Percentiles rank a stretch among this genome's conserved stretches.
Conservation (phyloP, 1,140 invertebrate genomes). For the Camponotus vicinus region DNA sequence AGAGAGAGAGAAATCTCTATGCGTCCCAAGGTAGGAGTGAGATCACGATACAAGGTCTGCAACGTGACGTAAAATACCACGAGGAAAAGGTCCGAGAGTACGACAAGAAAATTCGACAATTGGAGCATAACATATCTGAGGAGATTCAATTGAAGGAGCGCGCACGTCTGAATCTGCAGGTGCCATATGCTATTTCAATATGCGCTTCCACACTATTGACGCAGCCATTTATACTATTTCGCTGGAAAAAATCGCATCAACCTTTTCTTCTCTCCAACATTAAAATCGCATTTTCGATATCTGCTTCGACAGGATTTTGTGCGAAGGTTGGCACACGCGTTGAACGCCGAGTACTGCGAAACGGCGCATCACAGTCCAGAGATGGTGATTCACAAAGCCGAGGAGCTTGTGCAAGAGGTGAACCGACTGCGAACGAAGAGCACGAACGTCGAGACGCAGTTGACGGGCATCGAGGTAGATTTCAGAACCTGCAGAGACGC, state of each 20-base stretch:
- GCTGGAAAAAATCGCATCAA: neutral
- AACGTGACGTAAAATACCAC: slow-evolving; percentile 91
- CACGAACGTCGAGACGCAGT: slow-evolving; percentile 88
- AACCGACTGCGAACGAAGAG: slow-evolving; percentile 85
- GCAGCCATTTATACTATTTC: neutral
- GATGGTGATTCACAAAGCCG: slow-evolving; percentile 89
- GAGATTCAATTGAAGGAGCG: slow-evolving; percentile 87
- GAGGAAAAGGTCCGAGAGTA: slow-evolving; percentile 92
- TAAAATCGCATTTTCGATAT: neutral
- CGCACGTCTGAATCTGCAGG: slow-evolving; percentile 77
- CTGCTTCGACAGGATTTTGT: slow-evolving; percentile 88
- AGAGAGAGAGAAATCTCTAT: slow-evolving; percentile 90
- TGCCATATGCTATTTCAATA: slow-evolving; percentile 16
- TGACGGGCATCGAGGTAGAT: slow-evolving; percentile 89
- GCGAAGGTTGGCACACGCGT: slow-evolving; percentile 88
- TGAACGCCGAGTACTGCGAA: slow-evolving; percentile 90
- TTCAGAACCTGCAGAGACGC: slow-evolving; percentile 89
- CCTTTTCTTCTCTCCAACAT: neutral
- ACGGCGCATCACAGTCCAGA: slow-evolving; percentile 87
- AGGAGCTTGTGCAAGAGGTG: slow-evolving; percentile 90
- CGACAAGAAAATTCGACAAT: slow-evolving; percentile 90
- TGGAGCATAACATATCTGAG: slow-evolving; percentile 90
- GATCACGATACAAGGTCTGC: slow-evolving; percentile 90
- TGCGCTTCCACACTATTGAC: neutral
- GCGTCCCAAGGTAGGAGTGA: slow-evolving; percentile 88